Evolutionary conservation across 2,113 vertebrate species (phyloP).

Genomic region (Sorex fumeus): DNA sequence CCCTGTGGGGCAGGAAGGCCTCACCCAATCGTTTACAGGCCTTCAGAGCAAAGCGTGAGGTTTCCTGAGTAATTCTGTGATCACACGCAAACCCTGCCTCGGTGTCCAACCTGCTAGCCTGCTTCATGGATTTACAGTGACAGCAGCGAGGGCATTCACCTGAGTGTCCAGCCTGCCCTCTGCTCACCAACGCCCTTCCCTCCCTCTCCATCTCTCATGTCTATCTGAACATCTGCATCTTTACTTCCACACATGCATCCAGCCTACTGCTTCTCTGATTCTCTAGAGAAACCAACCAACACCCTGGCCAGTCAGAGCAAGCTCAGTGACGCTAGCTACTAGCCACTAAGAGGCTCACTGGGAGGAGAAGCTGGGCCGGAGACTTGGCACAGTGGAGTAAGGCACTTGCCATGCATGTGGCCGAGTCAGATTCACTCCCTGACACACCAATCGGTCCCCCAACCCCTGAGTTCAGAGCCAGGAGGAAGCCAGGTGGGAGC

Average conservation of each 20-base stretch:
- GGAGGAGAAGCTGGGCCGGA: too few species aligned
- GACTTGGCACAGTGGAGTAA: too few species aligned
- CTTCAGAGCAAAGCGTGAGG: neutral
- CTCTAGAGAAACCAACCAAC: neutral
- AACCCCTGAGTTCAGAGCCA: neutral
- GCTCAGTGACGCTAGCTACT: neutral
- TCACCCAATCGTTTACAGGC: neutral
- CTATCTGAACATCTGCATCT: neutral
- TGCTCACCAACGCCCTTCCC: neutral
- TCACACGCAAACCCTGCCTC: neutral
- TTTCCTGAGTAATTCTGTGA: slow-evolving; percentile 25
- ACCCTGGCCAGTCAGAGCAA: neutral
- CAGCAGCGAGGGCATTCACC: neutral
- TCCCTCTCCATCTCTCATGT: neutral
- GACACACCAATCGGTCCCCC: too few species aligned
- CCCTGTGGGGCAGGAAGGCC: neutral
- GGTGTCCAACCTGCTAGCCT: neutral
- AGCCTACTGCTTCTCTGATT: slow-evolving; percentile 13
- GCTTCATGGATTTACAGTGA: neutral
- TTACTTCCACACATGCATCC: too few species aligned
- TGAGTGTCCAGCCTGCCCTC: too few species aligned
- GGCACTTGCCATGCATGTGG: too few species aligned
- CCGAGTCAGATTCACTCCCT: too few species aligned
- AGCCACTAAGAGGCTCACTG: neutral
- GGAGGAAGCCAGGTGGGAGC: neutral